Evolutionary conservation across 2,888 invertebrate species (phyloP), one percentile per base, ranked within the genome.

Genomic region (Syrphus vitripennis): DNA sequence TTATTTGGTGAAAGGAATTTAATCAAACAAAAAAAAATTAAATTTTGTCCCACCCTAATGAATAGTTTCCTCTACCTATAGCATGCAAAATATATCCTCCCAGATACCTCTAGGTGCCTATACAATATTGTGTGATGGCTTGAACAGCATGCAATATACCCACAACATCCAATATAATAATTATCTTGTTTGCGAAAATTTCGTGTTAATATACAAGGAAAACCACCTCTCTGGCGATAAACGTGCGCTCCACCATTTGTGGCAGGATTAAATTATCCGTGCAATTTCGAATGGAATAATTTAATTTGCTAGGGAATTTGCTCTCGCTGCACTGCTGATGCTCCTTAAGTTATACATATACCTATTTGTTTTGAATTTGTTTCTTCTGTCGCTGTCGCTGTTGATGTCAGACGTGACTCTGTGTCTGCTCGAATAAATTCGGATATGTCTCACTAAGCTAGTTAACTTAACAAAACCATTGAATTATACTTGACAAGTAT

Each of bases 201-300:
- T 77, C 86, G 77, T 86, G 82, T 82, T 86, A 82, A 82, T 86
- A 50, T 50, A 34, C 9, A 77, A 74, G 77, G 78, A 72, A 72
- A 50, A 74, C 69, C 77, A 70, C 76, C 42, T 31, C 69, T 57
- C 34, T 34, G 34, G 34, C 12, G 70, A 78, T 82, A 78, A 86
- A 78, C 82, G 86, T 86, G 86, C 57, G 67, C 82, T 77, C 48
- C 77, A 70, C 82, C 86, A 82, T 72, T 86, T 78, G 75, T 70
- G 70, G 50, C 74, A 57, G 86, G 86, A 86, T 86, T 86, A 86
- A 86, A 86, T 86, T 86, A 86, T 86, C 82, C 82, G 63, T 82
- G 86, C 86, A 78, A 84, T 80, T 84, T 84, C 75, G 75, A 84
- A 71, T 76, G 80, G 83, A 75, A 80, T 80, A 75, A 79, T 84